phyloP scores from a whole-genome alignment of 2,888 invertebrate species.

The Villa cingulata region DNA sequence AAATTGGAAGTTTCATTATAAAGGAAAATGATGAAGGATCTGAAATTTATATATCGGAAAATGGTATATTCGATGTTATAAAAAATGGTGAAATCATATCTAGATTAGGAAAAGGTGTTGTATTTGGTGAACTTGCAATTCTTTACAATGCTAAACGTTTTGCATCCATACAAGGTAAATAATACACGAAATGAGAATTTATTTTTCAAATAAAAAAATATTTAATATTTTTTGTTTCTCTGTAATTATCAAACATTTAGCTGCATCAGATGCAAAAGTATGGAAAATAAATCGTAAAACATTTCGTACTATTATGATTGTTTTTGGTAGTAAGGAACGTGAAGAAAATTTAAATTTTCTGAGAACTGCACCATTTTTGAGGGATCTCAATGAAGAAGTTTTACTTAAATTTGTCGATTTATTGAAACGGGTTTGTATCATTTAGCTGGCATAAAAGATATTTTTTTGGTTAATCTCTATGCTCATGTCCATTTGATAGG shows the following conservation, averaged over 20 bases:
- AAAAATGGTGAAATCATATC: slow-evolving; percentile 64
- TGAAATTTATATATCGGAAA: slow-evolving; percentile 74
- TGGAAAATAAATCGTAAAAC: slow-evolving; percentile 80
- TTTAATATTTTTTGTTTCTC: background rate
- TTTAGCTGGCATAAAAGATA: too few species aligned
- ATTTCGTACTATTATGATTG: slow-evolving; percentile 82
- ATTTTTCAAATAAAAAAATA: background rate
- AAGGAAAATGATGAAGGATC: slow-evolving; percentile 72
- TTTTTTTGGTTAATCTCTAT: background rate
- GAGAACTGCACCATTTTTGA: slow-evolving; percentile 63
- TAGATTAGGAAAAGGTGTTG: slow-evolving; percentile 65
- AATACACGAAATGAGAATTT: background rate
- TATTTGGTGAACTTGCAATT: slow-evolving; percentile 87
- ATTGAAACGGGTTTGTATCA: slow-evolving; percentile 63
- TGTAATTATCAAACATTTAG: too few species aligned
- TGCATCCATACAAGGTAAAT: slow-evolving; percentile 65
- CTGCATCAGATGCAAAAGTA: slow-evolving; percentile 61
- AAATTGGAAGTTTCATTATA: slow-evolving; percentile 56
- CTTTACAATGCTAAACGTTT: slow-evolving; percentile 86
- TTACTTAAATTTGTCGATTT: slow-evolving; percentile 75
- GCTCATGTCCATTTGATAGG: slow-evolving; percentile 36
- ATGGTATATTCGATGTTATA: slow-evolving; percentile 75
- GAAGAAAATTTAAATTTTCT: slow-evolving; percentile 78
- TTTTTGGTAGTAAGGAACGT: slow-evolving; percentile 67
- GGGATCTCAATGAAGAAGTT: slow-evolving; percentile 54